A percentile compares a stretch with the other conserved stretches of the same genome.
phyloP scores from a whole-genome alignment of 2,888 invertebrate genomes.

The Nephrotoma flavescens region DNA sequence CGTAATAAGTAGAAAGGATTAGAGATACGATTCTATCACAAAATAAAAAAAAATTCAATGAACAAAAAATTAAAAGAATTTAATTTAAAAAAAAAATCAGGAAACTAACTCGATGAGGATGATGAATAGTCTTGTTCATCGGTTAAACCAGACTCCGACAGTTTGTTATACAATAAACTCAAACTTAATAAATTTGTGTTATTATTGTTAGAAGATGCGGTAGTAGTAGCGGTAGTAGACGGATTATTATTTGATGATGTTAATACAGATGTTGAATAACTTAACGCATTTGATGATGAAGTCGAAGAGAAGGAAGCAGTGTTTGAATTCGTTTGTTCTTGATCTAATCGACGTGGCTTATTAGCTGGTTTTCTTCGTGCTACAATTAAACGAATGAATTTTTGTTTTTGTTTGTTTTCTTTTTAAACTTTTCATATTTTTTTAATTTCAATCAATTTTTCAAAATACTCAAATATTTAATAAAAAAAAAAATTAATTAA shows the following conservation, averaged over 20 bases:
- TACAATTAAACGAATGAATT: slow-evolving; percentile 3
- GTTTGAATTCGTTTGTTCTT: not conserved
- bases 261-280: not conserved
- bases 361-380: slow-evolving; percentile 3
- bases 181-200: slow-evolving; percentile 3
- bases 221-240: not conserved
- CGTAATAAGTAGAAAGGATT: not conserved
- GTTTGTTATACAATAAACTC: slow-evolving; percentile 5
- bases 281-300: not conserved
- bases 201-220: not conserved
- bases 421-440: not conserved
- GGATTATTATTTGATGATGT: not conserved
- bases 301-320: not conserved
- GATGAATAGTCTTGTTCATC: slow-evolving; percentile 3
- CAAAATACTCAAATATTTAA: not conserved
- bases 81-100: not conserved
- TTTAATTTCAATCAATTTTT: not conserved
- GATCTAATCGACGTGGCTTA: slow-evolving; percentile 5
- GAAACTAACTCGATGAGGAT: slow-evolving; percentile 4
- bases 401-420: not conserved
- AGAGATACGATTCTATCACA: not conserved
- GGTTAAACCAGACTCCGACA: not conserved
- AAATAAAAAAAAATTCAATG: not conserved
- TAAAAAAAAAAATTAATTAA: not conserved
- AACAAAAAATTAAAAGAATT: not conserved